phyloP scores from a whole-genome alignment of 2,888 invertebrate genomes.

The Trissonchulus sp. region DNA sequence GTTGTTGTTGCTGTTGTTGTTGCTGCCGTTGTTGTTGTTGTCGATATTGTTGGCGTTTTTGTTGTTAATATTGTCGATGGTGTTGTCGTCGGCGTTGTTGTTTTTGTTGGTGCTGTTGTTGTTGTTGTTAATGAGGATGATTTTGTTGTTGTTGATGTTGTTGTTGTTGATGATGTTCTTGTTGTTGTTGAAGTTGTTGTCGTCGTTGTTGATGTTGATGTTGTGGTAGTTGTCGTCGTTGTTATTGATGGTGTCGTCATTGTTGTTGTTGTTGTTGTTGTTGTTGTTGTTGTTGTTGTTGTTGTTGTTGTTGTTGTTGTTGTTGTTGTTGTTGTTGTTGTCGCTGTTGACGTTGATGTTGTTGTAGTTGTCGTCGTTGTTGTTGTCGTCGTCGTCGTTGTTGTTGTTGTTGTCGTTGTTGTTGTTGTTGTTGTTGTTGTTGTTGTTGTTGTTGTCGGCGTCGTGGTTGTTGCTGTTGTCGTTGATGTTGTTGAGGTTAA shows the following conservation, averaged over 20 bases:
- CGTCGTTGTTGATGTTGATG: conserved; percentile 20
- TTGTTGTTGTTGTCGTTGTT: conserved; percentile 2
- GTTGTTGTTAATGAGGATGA: conserved; percentile 12
- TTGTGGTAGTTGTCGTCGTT: conserved; percentile 19
- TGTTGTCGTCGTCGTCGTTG: conserved; percentile 1
- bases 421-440: background rate
- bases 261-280: background rate
- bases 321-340: background rate
- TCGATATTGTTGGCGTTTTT: conserved; percentile 22
- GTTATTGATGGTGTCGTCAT: conserved; percentile 24
- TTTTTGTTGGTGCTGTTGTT: conserved; percentile 23
- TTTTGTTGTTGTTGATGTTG: conserved; percentile 3
- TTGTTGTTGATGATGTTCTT: conserved; percentile 19
- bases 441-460: conserved; percentile 16
- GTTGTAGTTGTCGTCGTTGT: background rate
- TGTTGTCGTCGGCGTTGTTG: conserved; percentile 23
- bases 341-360: conserved; percentile 8
- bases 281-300: conserved; percentile 17
- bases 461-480: background rate
- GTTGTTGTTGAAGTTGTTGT: conserved; percentile 12
- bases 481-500: conserved; percentile 11
- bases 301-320: conserved; percentile 1
- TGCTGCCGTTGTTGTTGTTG: conserved; percentile 24
- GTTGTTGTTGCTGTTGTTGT: conserved; percentile 24
- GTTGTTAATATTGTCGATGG: conserved; percentile 23